Evolutionary conservation across 2,113 vertebrate species (phyloP), one percentile per base, ranked within the genome.

Genomic region (Canis aureus): DNA sequence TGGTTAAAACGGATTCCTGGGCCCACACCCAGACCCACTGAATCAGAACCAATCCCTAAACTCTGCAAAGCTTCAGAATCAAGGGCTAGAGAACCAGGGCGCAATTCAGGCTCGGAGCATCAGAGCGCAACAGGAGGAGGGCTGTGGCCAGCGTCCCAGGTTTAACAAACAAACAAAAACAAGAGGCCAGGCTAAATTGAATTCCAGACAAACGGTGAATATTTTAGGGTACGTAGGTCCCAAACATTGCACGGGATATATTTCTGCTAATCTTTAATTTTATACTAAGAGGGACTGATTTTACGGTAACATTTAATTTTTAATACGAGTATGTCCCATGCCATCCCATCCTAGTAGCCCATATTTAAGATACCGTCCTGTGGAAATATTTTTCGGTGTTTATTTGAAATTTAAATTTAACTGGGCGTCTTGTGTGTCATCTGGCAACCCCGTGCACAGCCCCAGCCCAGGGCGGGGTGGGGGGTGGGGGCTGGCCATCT

Each of bases 381-480:
- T n/a, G 23, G 51, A 49, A 81, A 12, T 8, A 8, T 23, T 62
- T 73, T 85, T 15, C 5, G 11, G 9, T n/a, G 27, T 73, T 51
- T 74, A 8, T 66, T 57, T 87, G 88, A 90, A 86, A 64, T 32
- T 51, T 25, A 12, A 10, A 11, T 3, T 22, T 59, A 11, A 15
- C 43, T 2, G 38, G 29, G 35, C 71, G 17, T 7, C 78, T 66
- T 3, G 12, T 32, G 2, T 60, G 35, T 55, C 5, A 1, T 20
- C 74, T 38, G 38, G 49, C n/a, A 74, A 4, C 43, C 5, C 35
- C 2, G 9, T 13, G 0, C 19, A 10, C 0, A 1, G 43, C 5
- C 81, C 91, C 19, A 0, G n/a, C 19, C 0, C 76, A 15, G 55
- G 80, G 27, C 11, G 3, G 1, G 13, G 16, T 8, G 3, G 32